These are phyloP conservation scores for Toxotes jaculatrix DNA, from an alignment of 2,113 vertebrate genomes.

Conservation along the genomic window DNA sequence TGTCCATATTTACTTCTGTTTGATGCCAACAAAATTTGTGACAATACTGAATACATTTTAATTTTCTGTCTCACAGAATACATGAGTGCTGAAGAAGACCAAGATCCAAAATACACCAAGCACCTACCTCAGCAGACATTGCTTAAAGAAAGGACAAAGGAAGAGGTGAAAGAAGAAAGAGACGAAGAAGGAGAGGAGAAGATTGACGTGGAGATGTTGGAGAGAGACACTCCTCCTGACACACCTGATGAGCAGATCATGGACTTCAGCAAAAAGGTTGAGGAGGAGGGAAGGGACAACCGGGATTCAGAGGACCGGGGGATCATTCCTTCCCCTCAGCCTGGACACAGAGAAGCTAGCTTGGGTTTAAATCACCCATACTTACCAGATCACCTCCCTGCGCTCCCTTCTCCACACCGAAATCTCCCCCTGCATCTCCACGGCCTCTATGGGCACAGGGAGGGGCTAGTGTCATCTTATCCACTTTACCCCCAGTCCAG, in stretches of 20 bases:
- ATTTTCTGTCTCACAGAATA: slow-evolving; percentile 61
- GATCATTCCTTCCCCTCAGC: slow-evolving; percentile 36
- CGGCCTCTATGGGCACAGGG: slow-evolving; percentile 76
- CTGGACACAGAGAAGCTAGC: slow-evolving; percentile 46
- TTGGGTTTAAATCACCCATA: slow-evolving; percentile 36
- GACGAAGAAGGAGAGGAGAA: slow-evolving; percentile 73
- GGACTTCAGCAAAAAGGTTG: slow-evolving; percentile 80
- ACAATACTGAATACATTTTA: neutral
- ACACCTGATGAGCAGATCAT: slow-evolving; percentile 80
- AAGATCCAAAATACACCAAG: slow-evolving; percentile 55
- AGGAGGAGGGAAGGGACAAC: slow-evolving; percentile 40
- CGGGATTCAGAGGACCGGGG: slow-evolving; percentile 27
- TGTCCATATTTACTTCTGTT: neutral
- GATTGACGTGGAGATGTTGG: slow-evolving; percentile 79
- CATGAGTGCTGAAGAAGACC: slow-evolving; percentile 39
- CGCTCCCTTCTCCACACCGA: slow-evolving; percentile 22
- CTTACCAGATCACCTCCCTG: slow-evolving; percentile 8
- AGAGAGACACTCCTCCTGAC: slow-evolving; percentile 80
- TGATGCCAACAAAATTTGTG: neutral
- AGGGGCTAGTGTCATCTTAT: slow-evolving; percentile 77
- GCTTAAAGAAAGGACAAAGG: slow-evolving; percentile 37
- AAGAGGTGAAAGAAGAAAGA: slow-evolving; percentile 67
- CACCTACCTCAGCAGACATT: slow-evolving; percentile 68
- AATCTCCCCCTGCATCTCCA: slow-evolving; percentile 76
- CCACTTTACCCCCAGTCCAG: slow-evolving; percentile 77